Evolutionary conservation across 2,113 vertebrate genomes (phyloP).

Genomic region (Tapirus terrestris): DNA sequence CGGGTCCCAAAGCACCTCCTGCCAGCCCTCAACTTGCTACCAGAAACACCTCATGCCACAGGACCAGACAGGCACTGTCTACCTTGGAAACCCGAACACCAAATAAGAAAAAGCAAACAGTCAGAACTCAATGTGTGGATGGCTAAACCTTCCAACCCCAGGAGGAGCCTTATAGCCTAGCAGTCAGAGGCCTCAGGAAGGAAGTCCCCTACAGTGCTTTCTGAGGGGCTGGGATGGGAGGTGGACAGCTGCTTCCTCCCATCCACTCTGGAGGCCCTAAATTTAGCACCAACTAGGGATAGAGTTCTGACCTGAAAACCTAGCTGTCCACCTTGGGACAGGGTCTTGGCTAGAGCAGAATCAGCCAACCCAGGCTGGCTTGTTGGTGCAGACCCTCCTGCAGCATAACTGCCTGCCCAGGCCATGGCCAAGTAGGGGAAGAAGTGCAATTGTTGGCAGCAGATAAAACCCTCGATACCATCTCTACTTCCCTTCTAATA

Average conservation of each 20-base stretch:
- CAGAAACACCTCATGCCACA: background rate
- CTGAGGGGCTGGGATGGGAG: background rate
- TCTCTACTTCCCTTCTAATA: constrained; percentile 79
- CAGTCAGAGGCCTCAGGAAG: background rate
- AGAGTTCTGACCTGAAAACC: background rate
- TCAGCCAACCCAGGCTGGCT: background rate
- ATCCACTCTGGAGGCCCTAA: background rate
- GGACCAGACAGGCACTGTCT: background rate
- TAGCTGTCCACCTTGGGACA: background rate
- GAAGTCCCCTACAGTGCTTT: background rate
- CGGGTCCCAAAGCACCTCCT: background rate
- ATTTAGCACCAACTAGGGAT: background rate
- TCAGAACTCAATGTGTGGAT: too few relatives aligned
- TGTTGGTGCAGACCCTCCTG: background rate
- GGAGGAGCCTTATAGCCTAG: background rate
- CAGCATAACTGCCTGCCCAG: background rate
- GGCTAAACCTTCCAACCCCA: background rate
- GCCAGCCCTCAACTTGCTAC: background rate
- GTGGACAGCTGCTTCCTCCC: background rate
- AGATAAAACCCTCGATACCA: constrained; percentile 82
- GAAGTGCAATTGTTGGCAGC: constrained; percentile 78
- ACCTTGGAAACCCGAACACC: background rate
- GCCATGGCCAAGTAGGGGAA: constrained; percentile 54
- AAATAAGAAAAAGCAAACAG: background rate
- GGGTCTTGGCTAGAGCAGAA: background rate